phyloP scores from a whole-genome alignment of 2,888 invertebrate species.

The Galerucella pusilla region DNA sequence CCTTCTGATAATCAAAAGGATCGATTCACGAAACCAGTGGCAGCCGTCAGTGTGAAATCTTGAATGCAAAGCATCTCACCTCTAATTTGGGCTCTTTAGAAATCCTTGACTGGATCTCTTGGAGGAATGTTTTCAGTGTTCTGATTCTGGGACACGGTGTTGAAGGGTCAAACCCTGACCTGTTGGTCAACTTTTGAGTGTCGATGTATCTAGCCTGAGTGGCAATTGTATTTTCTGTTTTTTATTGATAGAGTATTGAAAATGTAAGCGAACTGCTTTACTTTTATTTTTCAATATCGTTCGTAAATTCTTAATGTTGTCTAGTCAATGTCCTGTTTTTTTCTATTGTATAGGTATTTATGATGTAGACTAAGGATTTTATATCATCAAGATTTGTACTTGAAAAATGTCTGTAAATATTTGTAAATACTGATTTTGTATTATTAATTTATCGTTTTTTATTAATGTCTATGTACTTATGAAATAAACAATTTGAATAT shows the following conservation, averaged over 20 bases:
- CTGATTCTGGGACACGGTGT: constrained; percentile 3
- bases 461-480: constrained; percentile 51
- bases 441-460: constrained; percentile 47
- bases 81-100: constrained; percentile 17
- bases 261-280: constrained; percentile 42
- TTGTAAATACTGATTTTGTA: constrained; percentile 49
- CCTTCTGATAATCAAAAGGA: constrained; percentile 46
- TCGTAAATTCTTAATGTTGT: constrained; percentile 49
- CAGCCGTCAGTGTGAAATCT: constrained; percentile 60
- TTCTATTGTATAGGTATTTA: constrained; percentile 48
- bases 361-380: constrained; percentile 34
- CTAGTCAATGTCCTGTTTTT: constrained; percentile 54
- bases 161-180: constrained; percentile 18
- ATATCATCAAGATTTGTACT: constrained; percentile 31
- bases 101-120: constrained; percentile 17
- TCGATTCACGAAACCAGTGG: constrained; percentile 52
- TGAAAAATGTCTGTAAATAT: constrained; percentile 42
- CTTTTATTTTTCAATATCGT: constrained; percentile 48
- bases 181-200: constrained; percentile 36
- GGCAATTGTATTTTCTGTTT: constrained; percentile 46
- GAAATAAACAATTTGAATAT: constrained; percentile 35
- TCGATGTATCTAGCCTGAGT: constrained; percentile 42
- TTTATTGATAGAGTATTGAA: constrained; percentile 47
- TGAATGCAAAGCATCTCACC: constrained; percentile 44
- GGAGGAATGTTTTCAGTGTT: constrained; percentile 25